Evolutionary conservation across 1,140 invertebrate genomes (phyloP).

Genomic region (Drosophila nikananu): DNA sequence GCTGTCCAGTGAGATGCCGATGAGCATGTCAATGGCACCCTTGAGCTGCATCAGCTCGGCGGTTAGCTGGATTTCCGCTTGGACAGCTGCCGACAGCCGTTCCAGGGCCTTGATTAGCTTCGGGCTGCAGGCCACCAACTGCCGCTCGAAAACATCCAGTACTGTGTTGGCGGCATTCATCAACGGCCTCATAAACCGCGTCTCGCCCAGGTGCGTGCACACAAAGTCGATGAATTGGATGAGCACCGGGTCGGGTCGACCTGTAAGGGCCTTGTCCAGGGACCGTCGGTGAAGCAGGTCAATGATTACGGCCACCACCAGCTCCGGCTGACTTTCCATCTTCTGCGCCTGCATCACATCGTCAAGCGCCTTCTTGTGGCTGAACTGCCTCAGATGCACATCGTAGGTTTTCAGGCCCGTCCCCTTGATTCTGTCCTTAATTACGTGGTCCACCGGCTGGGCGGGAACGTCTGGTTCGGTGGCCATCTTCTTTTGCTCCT

Average conservation of each 20-base stretch:
- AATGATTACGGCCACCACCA: conserved; percentile 92
- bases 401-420: conserved; percentile 89
- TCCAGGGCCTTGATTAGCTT: conserved; percentile 88
- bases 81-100: conserved; percentile 87
- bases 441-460: conserved; percentile 86
- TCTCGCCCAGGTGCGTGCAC: conserved; percentile 90
- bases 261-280: conserved; percentile 89
- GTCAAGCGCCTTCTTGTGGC: conserved; percentile 93
- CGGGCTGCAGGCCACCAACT: conserved; percentile 74
- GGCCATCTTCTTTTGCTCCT: conserved; percentile 45
- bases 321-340: conserved; percentile 89
- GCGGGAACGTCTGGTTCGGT: conserved; percentile 49
- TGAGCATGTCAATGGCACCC: conserved; percentile 90
- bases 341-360: conserved; percentile 88
- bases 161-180: conserved; percentile 91
- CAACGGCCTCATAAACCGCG: conserved; percentile 90
- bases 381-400: conserved; percentile 91
- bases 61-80: conserved; percentile 89
- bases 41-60: conserved; percentile 88
- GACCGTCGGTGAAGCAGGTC: conserved; percentile 93
- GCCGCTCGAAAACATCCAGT: conserved; percentile 90
- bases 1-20: conserved; percentile 86
- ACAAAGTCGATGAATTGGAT: conserved; percentile 91
- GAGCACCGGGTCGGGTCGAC: conserved; percentile 89
- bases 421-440: conserved; percentile 85